Base-by-base conservation (phyloP, 2,797 vertebrate species). In the Myotis planiceps region DNA sequence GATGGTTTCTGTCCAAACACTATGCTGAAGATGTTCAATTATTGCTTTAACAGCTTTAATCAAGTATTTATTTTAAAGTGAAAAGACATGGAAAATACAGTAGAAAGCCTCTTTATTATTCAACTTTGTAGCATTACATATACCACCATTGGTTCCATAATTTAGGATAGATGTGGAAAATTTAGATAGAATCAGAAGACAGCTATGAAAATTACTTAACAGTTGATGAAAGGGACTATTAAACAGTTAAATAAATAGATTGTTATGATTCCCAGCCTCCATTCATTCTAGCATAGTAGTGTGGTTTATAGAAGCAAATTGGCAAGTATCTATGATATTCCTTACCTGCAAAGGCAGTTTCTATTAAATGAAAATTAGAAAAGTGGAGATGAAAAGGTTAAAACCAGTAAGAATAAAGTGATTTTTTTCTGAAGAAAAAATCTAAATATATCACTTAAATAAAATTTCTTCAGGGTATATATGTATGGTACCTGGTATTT, bases 241-340 rank as follows among this genome's bases (percentile, higher is more conserved):
- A 92, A 76, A 23, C 4, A 94, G 51, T 93, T 89, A 92, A 94
- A 86, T 15, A 97, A 96, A 97, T 96, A 98, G 96, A 94, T 85
- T 96, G 93, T 96, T 97, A 97, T 92, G 94, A 97, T 96, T 97
- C n/a, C 29, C 9, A 93, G 88, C 81, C 86, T 96, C 97, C 29
- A 27, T 74, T 96, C 92, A 95, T 97, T 94, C 80, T 95, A 97
- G 90, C 29, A 42, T 66, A 80, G 89, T 91, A 95, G 49, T 58
- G 21, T 9, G 69, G 88, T 87, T 98, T 97, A 91, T 2, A 78
- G 27, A 93, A 80, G 94, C 96, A 97, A 78, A 51, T 19, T 97
- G 92, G 95, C 81, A 97, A 96, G 88, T 51, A 55, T 89, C 5
- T 86, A 63, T 79, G 58, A 74, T 66, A 90, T 58, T 79, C 51